A percentile compares a stretch with the other conserved stretches of the same genome.
These are phyloP conservation scores for Aldabrachelys gigantea DNA, from an alignment of 2,113 vertebrate genomes.

Conservation along the genomic window DNA sequence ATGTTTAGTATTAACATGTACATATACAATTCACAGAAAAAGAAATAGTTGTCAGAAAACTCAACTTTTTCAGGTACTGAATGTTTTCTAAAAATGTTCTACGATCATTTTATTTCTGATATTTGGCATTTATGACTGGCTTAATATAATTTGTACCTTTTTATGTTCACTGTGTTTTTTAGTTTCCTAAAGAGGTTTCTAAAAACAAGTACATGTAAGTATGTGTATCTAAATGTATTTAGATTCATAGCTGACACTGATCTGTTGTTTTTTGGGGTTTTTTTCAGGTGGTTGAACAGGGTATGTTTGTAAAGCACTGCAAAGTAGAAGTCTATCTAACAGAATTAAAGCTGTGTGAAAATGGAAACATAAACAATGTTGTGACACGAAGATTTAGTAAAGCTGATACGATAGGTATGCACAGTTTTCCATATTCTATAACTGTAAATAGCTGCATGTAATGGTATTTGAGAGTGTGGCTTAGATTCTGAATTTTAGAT, in stretches of 20 bases:
- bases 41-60: background rate
- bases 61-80: background rate
- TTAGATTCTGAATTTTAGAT: background rate
- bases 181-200: constrained; percentile 3
- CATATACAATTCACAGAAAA: background rate
- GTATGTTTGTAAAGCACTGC: constrained; percentile 99
- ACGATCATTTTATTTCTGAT: background rate
- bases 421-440: background rate
- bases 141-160: background rate
- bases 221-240: background rate
- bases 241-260: constrained; percentile 7
- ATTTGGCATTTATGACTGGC: background rate
- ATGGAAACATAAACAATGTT: constrained; percentile 95
- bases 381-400: constrained; percentile 98
- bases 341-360: constrained; percentile 97
- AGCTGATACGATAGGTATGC: constrained; percentile 97
- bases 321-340: constrained; percentile 99
- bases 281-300: constrained; percentile 95
- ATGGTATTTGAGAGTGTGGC: background rate
- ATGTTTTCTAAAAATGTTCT: background rate
- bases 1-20: background rate
- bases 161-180: background rate
- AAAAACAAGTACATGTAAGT: background rate
- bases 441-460: background rate
- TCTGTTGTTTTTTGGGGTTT: constrained; percentile 44